phyloP scores from a whole-genome alignment of 2,888 invertebrate species.

The Mimachlamys varia region DNA sequence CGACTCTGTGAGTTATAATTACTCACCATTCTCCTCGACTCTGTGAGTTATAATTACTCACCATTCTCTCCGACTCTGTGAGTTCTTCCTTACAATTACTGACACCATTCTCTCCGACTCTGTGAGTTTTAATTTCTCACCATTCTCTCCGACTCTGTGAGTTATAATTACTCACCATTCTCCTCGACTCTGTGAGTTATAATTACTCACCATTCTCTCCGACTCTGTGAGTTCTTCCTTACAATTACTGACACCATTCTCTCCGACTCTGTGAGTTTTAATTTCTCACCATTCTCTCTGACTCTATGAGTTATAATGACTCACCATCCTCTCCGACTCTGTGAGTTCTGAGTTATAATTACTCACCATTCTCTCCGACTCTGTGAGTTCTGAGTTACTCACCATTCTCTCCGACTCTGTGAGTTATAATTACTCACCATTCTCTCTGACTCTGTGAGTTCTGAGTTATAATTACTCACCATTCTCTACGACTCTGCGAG shows the following conservation, averaged over 20 bases:
- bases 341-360: constrained; percentile 67
- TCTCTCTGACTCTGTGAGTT: constrained; percentile 75
- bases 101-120: constrained; percentile 74
- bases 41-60: constrained; percentile 56
- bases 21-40: constrained; percentile 71
- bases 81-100: constrained; percentile 50
- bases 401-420: constrained; percentile 73
- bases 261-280: too few species aligned
- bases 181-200: constrained; percentile 69
- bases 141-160: constrained; percentile 73
- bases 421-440: not conserved
- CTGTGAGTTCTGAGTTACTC: constrained; percentile 72
- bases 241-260: too few species aligned
- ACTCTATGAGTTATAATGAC: constrained; percentile 73
- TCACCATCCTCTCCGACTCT: too few species aligned
- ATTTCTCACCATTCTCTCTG: constrained; percentile 67
- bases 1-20: constrained; percentile 74
- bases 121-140: constrained; percentile 68
- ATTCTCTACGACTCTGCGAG: constrained; percentile 75
- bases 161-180: too few species aligned
- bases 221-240: constrained; percentile 63
- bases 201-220: too few species aligned
- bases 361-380: constrained; percentile 70
- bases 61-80: constrained; percentile 73
- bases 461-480: not conserved